Evolutionary conservation across 1,140 invertebrate species (phyloP).

Genomic region (Mylabris phalerata): DNA sequence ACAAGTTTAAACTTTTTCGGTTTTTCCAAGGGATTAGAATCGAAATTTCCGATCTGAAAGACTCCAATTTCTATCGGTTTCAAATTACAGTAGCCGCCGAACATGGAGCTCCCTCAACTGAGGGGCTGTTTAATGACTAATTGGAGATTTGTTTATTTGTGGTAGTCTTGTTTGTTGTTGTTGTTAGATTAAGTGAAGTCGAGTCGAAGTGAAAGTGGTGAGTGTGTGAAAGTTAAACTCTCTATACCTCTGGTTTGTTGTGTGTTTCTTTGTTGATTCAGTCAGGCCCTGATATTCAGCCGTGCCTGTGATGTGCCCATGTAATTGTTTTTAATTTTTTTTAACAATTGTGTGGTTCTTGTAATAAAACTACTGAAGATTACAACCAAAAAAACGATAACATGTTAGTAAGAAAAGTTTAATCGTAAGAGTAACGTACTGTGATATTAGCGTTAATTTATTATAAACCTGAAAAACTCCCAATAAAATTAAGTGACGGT

Average conservation of each 20-base stretch:
- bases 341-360: conserved; percentile 1
- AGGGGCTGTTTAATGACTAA: too few relatives aligned
- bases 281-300: conserved; percentile 35
- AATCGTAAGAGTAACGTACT: conserved; percentile 1
- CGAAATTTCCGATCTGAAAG: too few relatives aligned
- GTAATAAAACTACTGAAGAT: conserved; percentile 1
- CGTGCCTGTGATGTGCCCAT: conserved; percentile 32
- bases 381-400: conserved; percentile 3
- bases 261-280: conserved; percentile 20
- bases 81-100: too few relatives aligned
- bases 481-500: not conserved
- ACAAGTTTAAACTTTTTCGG: too few relatives aligned
- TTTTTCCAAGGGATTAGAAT: too few relatives aligned
- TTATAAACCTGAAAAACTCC: not conserved
- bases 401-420: conserved; percentile 2
- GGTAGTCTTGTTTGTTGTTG: not conserved
- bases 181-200: conserved; percentile 18
- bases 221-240: conserved; percentile 37
- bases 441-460: not conserved
- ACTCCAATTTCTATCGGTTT: too few relatives aligned
- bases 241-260: conserved; percentile 22
- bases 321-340: conserved; percentile 16
- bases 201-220: conserved; percentile 37
- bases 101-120: too few relatives aligned
- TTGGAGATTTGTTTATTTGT: not conserved